These are phyloP conservation scores for Pseudomyrmex pallidus DNA, from an alignment of 1,140 invertebrate genomes.

Conservation along the genomic window DNA sequence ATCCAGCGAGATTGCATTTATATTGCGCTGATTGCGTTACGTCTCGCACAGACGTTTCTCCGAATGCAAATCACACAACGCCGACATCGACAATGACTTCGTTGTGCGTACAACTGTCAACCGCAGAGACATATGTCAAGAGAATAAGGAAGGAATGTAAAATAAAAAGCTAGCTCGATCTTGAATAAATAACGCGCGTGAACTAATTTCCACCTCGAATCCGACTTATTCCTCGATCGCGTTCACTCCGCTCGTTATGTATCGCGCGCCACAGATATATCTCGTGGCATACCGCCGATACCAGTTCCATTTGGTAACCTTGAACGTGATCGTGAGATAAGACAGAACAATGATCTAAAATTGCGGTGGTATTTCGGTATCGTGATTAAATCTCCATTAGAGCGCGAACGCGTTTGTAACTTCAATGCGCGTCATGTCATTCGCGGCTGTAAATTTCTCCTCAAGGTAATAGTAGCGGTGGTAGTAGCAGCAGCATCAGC, in stretches of 20 bases:
- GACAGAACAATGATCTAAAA: constrained; percentile 49
- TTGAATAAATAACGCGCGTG: too few species aligned
- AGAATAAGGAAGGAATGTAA: too few species aligned
- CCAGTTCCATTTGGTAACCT: constrained; percentile 1
- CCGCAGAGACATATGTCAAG: too few species aligned
- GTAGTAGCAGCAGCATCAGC: too few species aligned
- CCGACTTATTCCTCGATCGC: not conserved
- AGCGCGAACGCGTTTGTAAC: constrained; percentile 13
- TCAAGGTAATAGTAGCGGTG: too few species aligned
- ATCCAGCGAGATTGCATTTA: constrained; percentile 4
- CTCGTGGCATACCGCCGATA: not conserved
- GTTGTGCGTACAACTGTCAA: too few species aligned
- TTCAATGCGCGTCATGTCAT: constrained; percentile 28
- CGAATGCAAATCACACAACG: not conserved
- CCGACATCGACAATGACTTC: too few species aligned
- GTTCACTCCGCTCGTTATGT: not conserved
- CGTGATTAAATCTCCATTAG: constrained; percentile 50
- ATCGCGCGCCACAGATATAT: not conserved
- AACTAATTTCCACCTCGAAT: too few species aligned
- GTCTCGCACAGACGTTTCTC: not conserved
- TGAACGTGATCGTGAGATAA: constrained; percentile 26
- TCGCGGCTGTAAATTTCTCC: constrained; percentile 42
- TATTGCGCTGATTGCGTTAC: not conserved
- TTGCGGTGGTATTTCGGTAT: not conserved
- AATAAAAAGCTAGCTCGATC: too few species aligned